These are phyloP conservation scores for Lasaia peninsularis DNA, from an alignment of 1,140 invertebrate species.

Conservation along the genomic window DNA sequence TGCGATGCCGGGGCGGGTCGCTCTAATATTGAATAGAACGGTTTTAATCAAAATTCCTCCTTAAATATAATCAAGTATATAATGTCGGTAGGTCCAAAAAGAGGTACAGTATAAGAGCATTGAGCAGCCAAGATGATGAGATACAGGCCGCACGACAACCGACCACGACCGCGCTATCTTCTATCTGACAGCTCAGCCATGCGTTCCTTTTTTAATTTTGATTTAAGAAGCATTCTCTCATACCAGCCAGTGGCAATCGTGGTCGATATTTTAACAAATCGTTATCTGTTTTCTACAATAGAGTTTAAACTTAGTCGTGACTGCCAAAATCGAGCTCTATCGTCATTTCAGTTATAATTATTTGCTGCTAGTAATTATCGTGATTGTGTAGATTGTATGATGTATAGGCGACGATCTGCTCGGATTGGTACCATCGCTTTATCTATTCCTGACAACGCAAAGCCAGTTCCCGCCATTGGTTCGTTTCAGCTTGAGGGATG, in stretches of 20 bases:
- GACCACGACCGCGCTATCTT: slow-evolving; percentile 41
- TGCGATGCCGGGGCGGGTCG: no score
- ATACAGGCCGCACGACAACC: slow-evolving; percentile 35
- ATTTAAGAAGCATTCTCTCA: slow-evolving; percentile 6
- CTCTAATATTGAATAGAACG: no score
- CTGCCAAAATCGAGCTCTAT: background rate
- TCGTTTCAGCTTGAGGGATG: no score
- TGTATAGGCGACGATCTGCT: no score
- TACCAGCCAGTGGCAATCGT: slow-evolving; percentile 5
- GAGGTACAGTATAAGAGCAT: slow-evolving; percentile 28
- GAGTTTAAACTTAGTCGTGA: background rate
- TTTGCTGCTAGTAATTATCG: no score
- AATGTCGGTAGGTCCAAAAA: slow-evolving; percentile 21
- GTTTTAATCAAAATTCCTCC: no score
- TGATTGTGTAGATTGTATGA: no score
- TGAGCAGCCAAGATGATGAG: slow-evolving; percentile 36
- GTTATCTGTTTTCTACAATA: background rate
- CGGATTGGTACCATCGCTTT: no score
- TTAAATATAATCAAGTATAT: background rate
- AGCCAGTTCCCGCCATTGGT: no score
- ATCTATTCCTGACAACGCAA: no score
- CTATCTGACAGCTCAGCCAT: slow-evolving; percentile 39
- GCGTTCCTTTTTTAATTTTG: slow-evolving; percentile 25
- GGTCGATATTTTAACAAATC: slow-evolving; percentile 1
- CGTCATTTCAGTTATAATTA: no score